These are phyloP conservation scores for Hydractinia echinata DNA, from an alignment of 30 jellyfish, hydroid and myxozoan species.

Conservation along the genomic window DNA sequence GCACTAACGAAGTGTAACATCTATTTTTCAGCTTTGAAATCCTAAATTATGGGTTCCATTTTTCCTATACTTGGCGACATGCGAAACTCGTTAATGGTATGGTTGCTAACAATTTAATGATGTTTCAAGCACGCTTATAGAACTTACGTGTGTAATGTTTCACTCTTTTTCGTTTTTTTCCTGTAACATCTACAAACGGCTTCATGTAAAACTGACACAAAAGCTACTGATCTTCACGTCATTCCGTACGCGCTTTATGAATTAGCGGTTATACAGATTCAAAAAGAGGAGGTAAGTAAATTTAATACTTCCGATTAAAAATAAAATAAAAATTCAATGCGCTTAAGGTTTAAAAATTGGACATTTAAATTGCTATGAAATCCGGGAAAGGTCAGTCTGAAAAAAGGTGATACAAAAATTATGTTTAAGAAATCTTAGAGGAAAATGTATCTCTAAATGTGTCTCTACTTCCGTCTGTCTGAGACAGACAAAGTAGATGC, in stretches of 20 bases:
- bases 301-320: not conserved
- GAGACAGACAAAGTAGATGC: no score
- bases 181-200: constrained; percentile 64
- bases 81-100: constrained; percentile 64
- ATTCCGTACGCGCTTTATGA: constrained; percentile 87
- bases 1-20: not conserved
- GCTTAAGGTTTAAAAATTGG: no score
- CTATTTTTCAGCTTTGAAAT: constrained; percentile 35
- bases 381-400: no score
- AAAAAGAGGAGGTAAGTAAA: constrained; percentile 38
- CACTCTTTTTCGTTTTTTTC: not conserved
- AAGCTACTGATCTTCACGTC: constrained; percentile 72
- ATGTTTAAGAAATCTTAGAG: no score
- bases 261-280: constrained; percentile 52
- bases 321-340: not conserved
- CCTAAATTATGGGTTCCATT: constrained; percentile 70
- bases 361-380: no score
- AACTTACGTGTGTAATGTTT: no score
- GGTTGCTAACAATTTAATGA: no score
- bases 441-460: no score
- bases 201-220: constrained; percentile 53
- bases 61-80: constrained; percentile 45
- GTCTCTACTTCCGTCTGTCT: no score
- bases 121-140: no score
- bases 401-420: no score